Base-by-base conservation (phyloP, 2,797 vertebrate species). In the Amphiprion clarkii region DNA sequence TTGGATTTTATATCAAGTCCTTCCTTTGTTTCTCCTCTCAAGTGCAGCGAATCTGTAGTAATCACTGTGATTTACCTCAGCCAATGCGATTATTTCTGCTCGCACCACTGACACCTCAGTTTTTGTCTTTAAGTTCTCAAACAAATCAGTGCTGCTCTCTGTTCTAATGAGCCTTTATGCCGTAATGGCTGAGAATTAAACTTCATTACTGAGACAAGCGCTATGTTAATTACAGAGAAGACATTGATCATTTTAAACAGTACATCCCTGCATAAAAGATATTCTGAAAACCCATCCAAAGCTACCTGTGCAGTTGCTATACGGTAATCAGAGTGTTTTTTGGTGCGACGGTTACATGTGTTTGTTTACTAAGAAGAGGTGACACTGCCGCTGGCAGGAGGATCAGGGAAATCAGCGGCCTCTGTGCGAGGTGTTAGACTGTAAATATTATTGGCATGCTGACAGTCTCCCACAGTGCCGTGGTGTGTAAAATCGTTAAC, bases 381-480 rank as follows among this genome's bases (percentile, higher is more conserved):
- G 84, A 82, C 74, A 72, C 53, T 57, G 79, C 69, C 16, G n/a
- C 85, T 76, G 87, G 84, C 87, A 67, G 77, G 64, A 73, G 54
- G 70, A 87, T 80, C 67, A 64, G 83, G 53, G 63, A 79, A 81
- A 88, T 88, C 86, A 85, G 77, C 36, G 27, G 77, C 77, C 53
- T 82, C 78, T 86, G 69, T 69, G 76, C 1, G 80, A 93, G 92
- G 93, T 92, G 92, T 92, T 91, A 90, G 89, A 90, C 90, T 85
- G 86, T 93, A 92, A 95, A 92, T 92, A 92, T 93, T 93, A 93
- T 93, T 90, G 92, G 91, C 92, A 89, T 88, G 74, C 89, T 88
- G 92, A 92, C 91, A 85, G 88, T 81, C 88, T 85, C 88, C 89
- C 73, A 81, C 89, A 77, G 89, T 16, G 90, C 81, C 67, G n/a